Evolutionary conservation across 35 echinoderm and acorn worm genomes (phyloP).

Genomic region (Anneissia japonica): DNA sequence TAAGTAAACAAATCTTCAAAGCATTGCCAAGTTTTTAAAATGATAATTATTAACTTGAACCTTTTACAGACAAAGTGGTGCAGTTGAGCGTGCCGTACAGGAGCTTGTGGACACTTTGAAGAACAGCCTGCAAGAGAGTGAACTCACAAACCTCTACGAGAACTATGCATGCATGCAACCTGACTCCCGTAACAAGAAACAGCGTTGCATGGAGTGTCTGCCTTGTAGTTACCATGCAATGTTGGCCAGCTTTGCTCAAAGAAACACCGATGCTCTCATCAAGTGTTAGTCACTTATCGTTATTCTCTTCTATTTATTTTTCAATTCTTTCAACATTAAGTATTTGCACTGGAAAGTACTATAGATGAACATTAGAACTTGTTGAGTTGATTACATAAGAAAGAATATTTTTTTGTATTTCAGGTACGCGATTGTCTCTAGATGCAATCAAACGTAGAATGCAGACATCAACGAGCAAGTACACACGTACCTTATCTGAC

Average conservation of each 20-base stretch:
- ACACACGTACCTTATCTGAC: slow-evolving; percentile 59
- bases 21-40: too few species aligned
- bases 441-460: slow-evolving; percentile 94
- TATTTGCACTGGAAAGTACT: background rate
- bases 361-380: background rate
- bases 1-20: too few species aligned
- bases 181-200: slow-evolving; percentile 81
- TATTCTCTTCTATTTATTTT: background rate
- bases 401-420: background rate
- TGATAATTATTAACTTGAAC: too few species aligned
- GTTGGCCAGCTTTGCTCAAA: slow-evolving; percentile 88
- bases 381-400: background rate
- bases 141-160: slow-evolving; percentile 57
- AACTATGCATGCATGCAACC: slow-evolving; percentile 88
- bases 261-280: slow-evolving; percentile 95
- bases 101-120: slow-evolving; percentile 74
- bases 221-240: slow-evolving; percentile 89
- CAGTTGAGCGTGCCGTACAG: slow-evolving; percentile 82
- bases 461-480: slow-evolving; percentile 79
- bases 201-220: slow-evolving; percentile 85
- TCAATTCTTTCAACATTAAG: background rate
- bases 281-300: slow-evolving; percentile 64
- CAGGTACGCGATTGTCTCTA: slow-evolving; percentile 88
- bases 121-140: slow-evolving; percentile 57
- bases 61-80: slow-evolving; percentile 77